A percentile compares a stretch with the other conserved stretches of the same genome.
phyloP scores from a whole-genome alignment of 1,140 invertebrate species.

The Anastrepha ludens region DNA sequence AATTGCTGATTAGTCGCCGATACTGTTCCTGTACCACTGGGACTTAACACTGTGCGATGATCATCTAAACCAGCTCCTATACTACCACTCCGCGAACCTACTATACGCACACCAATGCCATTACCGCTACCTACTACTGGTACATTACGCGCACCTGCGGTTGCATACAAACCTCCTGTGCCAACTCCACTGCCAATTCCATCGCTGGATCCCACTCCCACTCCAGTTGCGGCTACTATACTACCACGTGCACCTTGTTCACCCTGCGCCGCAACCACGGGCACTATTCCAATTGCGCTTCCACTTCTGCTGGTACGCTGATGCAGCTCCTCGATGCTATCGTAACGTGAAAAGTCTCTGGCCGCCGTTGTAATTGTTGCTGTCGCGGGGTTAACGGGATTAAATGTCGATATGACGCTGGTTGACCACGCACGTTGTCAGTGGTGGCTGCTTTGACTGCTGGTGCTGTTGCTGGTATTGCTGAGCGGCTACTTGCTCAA shows the following conservation, averaged over 20 bases:
- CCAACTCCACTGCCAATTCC: neutral
- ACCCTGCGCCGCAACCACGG: constrained; percentile 59
- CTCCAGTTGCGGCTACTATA: constrained; percentile 24
- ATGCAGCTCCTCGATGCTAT: constrained; percentile 72
- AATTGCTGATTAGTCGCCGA: neutral
- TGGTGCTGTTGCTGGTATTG: constrained; percentile 14
- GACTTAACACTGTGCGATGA: constrained; percentile 27
- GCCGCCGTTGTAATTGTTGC: constrained; percentile 67
- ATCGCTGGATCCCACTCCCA: constrained; percentile 58
- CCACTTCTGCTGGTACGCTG: constrained; percentile 67
- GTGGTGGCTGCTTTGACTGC: neutral
- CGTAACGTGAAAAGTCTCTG: constrained; percentile 73
- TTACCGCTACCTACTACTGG: constrained; percentile 29
- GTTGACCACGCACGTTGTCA: neutral
- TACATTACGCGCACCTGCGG: neutral
- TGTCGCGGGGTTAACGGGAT: neutral
- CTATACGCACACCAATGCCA: constrained; percentile 54
- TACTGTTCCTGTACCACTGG: neutral
- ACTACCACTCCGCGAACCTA: constrained; percentile 53
- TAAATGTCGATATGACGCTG: neutral
- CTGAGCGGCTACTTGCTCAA: neutral
- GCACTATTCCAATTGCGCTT: constrained; percentile 70
- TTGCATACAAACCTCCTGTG: constrained; percentile 59
- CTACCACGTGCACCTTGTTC: constrained; percentile 56
- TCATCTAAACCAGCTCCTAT: constrained; percentile 54